A percentile compares a stretch with the other conserved stretches of the same genome.
phyloP scores from a whole-genome alignment of 92 coral and sea anemone genomes.

The Zoanthus sociatus region DNA sequence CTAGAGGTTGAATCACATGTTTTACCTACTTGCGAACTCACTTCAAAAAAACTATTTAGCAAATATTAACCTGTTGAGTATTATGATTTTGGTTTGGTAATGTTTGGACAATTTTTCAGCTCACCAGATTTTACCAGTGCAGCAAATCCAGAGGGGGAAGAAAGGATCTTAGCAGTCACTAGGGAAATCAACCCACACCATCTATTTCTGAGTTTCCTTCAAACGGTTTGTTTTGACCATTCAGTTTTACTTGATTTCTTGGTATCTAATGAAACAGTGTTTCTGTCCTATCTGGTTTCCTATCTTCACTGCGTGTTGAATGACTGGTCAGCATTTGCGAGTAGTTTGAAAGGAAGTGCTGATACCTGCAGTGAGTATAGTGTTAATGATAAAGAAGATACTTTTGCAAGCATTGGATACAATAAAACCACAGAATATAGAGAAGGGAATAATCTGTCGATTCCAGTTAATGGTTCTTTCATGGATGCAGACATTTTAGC shows the following conservation, averaged over 20 bases:
- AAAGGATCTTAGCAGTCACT: neutral
- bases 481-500: neutral
- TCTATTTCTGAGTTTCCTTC: constrained; percentile 73
- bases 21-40: too few species aligned
- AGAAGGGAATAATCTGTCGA: neutral
- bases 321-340: constrained; percentile 76
- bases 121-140: neutral
- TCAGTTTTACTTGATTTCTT: constrained; percentile 89
- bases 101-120: neutral
- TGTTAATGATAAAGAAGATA: neutral
- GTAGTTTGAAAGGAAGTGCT: neutral
- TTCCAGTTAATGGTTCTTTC: neutral
- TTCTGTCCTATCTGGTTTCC: constrained; percentile 74
- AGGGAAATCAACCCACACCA: constrained; percentile 78
- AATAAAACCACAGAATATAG: neutral
- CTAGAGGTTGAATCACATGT: too few species aligned
- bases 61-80: neutral
- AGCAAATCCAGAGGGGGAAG: neutral
- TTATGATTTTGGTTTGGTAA: neutral
- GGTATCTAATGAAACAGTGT: constrained; percentile 94
- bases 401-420: neutral
- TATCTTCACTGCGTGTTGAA: constrained; percentile 73
- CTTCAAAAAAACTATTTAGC: neutral
- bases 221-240: constrained; percentile 77
- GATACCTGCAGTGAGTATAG: neutral